Base-by-base conservation (phyloP, 2,797 vertebrate species). In the Peromyscus aztecus region DNA sequence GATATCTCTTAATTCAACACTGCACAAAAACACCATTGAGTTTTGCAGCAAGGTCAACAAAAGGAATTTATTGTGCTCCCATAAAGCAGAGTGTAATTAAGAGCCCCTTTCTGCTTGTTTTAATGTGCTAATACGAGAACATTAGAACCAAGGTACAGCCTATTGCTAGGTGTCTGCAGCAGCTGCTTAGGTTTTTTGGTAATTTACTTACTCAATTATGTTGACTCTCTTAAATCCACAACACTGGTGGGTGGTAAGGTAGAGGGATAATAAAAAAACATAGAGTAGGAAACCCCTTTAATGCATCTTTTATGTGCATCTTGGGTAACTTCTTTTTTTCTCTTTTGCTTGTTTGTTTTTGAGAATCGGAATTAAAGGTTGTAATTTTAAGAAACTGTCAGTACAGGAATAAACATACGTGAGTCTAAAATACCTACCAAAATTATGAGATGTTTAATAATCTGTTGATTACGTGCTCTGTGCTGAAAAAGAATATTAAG, bases 381-480 rank as follows among this genome's bases (percentile, higher is more conserved):
- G 85, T 97, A 98, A 98, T 97, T 97, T 98, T 93, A 97, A 97
- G 97, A 98, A 98, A 98, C 55, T 98, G 98, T 98, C 98, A 97
- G 96, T 94, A 80, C 80, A 94, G 95, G 89, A 98, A 98, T 98
- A 98, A 98, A 97, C 69, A 85, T 97, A 93, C 90, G 77, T 94
- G 94, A 94, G 46, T 97, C 98, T 98, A 98, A 98, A 97, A 93
- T 95, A 98, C 94, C 95, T 97, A 97, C 98, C 97, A 97, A 98
- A 98, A 98, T 98, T 98, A 98, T 97, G 97, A 97, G 97, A 98
- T 97, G 97, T 97, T 95, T 98, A 98, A 98, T 98, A 98, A 98
- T 97, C 95, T 87, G 93, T 87, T 8, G 75, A 98, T 98, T 98
- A 98, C 97, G 97, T 97, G 97, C 96, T 98, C 97, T 98, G 90